phyloP scores from a whole-genome alignment of 2,888 invertebrate species.

The Aphodius sticticus region DNA sequence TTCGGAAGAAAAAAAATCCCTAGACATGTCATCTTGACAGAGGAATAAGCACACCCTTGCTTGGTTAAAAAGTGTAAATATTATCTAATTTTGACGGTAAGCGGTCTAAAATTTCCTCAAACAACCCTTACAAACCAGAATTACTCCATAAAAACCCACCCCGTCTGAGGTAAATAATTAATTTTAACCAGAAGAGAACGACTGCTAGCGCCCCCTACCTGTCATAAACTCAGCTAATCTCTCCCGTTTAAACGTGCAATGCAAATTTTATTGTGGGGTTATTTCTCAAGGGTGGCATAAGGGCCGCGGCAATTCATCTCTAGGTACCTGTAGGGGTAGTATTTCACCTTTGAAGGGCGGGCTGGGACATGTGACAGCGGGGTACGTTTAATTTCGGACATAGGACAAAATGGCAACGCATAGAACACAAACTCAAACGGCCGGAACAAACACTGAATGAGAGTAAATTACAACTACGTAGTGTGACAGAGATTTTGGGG shows the following conservation, averaged over 20 bases:
- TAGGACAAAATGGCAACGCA: neutral
- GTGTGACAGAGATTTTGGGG: too few species aligned
- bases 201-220: neutral
- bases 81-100: too few species aligned
- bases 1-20: too few species aligned
- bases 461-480: too few species aligned
- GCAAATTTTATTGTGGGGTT: neutral
- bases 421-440: neutral
- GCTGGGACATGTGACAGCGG: neutral
- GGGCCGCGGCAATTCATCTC: neutral
- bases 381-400: neutral
- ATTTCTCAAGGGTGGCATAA: neutral
- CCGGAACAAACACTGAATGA: neutral
- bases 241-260: neutral
- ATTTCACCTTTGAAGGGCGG: neutral
- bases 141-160: neutral
- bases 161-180: neutral
- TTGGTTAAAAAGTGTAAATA: too few species aligned
- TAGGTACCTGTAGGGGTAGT: neutral
- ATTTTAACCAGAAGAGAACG: neutral
- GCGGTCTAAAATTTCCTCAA: neutral
- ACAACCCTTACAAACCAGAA: neutral
- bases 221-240: neutral
- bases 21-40: too few species aligned
- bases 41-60: too few species aligned